phyloP scores from a whole-genome alignment of 2,113 vertebrate species.

The Scomber colias region DNA sequence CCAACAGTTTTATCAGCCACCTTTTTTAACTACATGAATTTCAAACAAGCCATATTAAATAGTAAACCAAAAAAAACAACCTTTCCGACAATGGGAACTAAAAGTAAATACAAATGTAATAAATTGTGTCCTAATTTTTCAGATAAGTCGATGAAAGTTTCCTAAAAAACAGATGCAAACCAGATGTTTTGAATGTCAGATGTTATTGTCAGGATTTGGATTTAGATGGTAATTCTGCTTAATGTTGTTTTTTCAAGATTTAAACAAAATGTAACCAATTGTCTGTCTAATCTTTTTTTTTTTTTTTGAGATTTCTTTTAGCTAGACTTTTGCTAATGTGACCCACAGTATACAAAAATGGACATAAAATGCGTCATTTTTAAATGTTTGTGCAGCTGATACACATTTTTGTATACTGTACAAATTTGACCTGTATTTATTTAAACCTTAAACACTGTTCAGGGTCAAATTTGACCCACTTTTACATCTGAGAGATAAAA shows the following conservation, averaged over 20 bases:
- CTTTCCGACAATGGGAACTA: not conserved
- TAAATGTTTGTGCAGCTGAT: no score
- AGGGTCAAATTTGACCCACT: no score
- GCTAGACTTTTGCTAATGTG: no score
- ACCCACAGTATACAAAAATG: no score
- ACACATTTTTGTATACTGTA: no score
- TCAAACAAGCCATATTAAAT: conserved; percentile 28
- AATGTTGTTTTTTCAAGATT: not conserved
- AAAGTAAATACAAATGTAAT: not conserved
- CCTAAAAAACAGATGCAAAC: not conserved
- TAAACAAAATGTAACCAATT: not conserved
- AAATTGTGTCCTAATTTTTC: not conserved
- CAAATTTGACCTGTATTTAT: no score
- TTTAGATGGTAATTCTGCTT: conserved; percentile 1
- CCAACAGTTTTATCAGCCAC: conserved; percentile 33
- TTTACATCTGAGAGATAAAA: no score
- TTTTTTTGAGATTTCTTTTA: no score
- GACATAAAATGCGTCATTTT: no score
- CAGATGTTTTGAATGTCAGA: not conserved
- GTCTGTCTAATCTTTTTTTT: not conserved
- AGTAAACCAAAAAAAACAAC: not conserved
- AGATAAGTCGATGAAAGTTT: not conserved
- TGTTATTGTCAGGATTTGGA: not conserved
- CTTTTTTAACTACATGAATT: conserved; percentile 26
- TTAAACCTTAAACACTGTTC: no score